These are phyloP conservation scores for Nowickia ferox DNA, from an alignment of 2,888 invertebrate species.

Conservation along the genomic window DNA sequence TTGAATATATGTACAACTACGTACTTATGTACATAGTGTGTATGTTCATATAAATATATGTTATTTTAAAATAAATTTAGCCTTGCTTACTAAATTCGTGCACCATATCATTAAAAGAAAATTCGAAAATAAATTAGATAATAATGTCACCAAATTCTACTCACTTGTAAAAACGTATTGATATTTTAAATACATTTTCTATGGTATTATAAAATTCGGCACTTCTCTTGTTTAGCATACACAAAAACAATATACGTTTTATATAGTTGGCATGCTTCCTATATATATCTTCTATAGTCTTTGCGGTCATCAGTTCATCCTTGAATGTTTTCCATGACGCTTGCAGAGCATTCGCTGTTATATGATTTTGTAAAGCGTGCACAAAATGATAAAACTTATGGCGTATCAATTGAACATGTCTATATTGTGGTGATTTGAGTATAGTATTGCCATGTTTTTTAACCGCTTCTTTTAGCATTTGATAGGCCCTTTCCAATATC, in stretches of 20 bases:
- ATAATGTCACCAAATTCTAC: constrained; percentile 58
- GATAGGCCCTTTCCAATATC: constrained; percentile 89
- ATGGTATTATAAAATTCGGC: constrained; percentile 88
- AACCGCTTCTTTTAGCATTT: constrained; percentile 86
- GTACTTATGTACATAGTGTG: not conserved
- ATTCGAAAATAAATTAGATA: constrained; percentile 19
- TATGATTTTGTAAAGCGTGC: constrained; percentile 89
- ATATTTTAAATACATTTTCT: constrained; percentile 88
- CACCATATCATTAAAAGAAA: not conserved
- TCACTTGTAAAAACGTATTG: constrained; percentile 85
- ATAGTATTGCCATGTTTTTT: constrained; percentile 84
- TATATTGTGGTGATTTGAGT: constrained; percentile 87
- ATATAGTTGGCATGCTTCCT: constrained; percentile 89
- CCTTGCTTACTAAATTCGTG: constrained; percentile 39
- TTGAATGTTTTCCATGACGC: constrained; percentile 90
- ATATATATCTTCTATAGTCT: constrained; percentile 89
- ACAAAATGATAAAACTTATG: constrained; percentile 91
- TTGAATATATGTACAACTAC: constrained; percentile 7
- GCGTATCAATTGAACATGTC: constrained; percentile 88
- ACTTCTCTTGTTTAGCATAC: constrained; percentile 88
- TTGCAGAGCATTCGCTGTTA: constrained; percentile 90
- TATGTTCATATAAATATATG: not conserved
- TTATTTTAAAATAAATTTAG: constrained; percentile 27
- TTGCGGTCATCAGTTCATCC: constrained; percentile 86
- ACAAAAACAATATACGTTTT: constrained; percentile 89